Evolutionary conservation across 2,797 vertebrate species (phyloP).

Genomic region (Coccyzus lansbergi): DNA sequence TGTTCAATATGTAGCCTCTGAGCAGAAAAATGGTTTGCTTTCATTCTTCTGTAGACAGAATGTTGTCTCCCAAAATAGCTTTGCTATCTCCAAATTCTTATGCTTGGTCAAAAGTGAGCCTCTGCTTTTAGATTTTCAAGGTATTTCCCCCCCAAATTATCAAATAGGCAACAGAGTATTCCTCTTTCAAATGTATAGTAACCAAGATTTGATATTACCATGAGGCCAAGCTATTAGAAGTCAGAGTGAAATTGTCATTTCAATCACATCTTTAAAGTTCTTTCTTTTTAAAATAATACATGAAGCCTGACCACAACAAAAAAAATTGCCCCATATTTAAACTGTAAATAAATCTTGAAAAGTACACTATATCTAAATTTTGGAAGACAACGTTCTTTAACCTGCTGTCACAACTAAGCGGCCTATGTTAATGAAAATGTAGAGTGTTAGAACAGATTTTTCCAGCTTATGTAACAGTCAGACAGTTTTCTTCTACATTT

Average conservation of each 20-base stretch:
- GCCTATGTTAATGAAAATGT: not conserved
- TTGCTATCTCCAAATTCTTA: not conserved
- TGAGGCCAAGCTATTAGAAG: not conserved
- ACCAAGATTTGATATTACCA: not conserved
- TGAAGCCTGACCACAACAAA: not conserved
- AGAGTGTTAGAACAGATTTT: not conserved
- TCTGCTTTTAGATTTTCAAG: not conserved
- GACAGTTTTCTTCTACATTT: not conserved
- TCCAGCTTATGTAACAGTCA: not conserved
- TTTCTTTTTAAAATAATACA: not conserved
- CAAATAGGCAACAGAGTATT: not conserved
- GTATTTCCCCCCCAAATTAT: not conserved
- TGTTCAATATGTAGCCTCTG: not conserved
- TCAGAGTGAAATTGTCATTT: not conserved
- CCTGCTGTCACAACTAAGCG: not conserved
- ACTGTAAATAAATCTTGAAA: not conserved
- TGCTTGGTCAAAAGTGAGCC: not conserved
- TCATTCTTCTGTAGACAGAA: not conserved
- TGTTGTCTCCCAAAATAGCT: not conserved
- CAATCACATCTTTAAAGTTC: not conserved
- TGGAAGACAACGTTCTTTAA: not conserved
- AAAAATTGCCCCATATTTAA: not conserved
- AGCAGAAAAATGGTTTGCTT: not conserved
- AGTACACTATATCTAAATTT: not conserved
- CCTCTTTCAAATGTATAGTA: not conserved